These are phyloP conservation scores for Ennomos erosarius DNA, from an alignment of 2,888 invertebrate genomes.

Conservation along the genomic window DNA sequence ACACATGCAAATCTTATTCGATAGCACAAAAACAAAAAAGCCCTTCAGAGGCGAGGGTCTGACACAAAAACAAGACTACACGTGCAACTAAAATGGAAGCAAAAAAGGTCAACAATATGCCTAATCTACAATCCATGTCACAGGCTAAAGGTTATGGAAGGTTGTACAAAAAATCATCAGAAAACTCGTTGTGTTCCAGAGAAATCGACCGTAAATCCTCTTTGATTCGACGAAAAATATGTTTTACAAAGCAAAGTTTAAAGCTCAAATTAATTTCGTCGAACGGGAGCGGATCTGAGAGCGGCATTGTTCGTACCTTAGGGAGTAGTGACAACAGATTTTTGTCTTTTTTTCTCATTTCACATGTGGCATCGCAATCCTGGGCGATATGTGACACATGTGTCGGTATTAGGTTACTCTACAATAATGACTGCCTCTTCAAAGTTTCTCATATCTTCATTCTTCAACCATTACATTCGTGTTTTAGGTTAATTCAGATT, in stretches of 20 bases:
- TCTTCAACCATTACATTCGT: constrained; percentile 65
- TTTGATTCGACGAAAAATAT: constrained; percentile 46
- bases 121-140: constrained; percentile 85
- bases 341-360: constrained; percentile 78
- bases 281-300: constrained; percentile 52
- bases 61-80: constrained; percentile 73
- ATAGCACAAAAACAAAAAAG: constrained; percentile 68
- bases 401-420: constrained; percentile 81
- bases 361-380: constrained; percentile 85
- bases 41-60: constrained; percentile 55
- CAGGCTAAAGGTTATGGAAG: constrained; percentile 84
- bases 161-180: constrained; percentile 79
- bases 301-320: constrained; percentile 80
- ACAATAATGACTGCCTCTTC: constrained; percentile 80
- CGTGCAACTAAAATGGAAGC: constrained; percentile 75
- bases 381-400: constrained; percentile 84
- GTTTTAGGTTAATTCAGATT: constrained; percentile 62
- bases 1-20: constrained; percentile 74
- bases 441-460: constrained; percentile 74
- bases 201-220: constrained; percentile 71
- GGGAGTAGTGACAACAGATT: constrained; percentile 84
- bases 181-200: constrained; percentile 67
- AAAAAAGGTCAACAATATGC: constrained; percentile 85
- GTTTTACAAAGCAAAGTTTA: constrained; percentile 50
- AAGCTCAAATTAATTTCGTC: constrained; percentile 56